Percentiles rank a stretch among this genome's conserved stretches.
Evolutionary conservation across 2,797 vertebrate species (phyloP).

Genomic region (Anguilla anguilla): DNA sequence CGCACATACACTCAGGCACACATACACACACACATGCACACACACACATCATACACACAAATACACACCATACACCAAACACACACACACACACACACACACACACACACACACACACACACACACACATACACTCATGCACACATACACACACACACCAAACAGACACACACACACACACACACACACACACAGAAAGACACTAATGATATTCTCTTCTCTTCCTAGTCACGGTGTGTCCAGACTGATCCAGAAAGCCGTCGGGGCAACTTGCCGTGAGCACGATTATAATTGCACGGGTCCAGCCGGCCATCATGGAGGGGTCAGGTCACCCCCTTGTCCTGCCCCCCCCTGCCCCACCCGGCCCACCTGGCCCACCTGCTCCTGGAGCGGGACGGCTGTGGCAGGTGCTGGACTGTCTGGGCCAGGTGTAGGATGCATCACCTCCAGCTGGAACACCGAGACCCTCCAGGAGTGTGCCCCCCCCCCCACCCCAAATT

Average conservation of each 20-base stretch:
- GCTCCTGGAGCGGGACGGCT: conserved; percentile 40
- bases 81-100: background rate
- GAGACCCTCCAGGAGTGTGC: background rate
- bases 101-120: background rate
- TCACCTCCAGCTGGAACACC: conserved; percentile 54
- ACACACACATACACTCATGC: background rate
- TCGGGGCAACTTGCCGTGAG: conserved; percentile 67
- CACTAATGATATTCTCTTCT: background rate
- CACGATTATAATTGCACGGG: conserved; percentile 63
- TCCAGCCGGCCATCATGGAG: conserved; percentile 48
- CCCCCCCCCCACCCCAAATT: background rate
- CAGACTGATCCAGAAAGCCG: conserved; percentile 65
- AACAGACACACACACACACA: background rate
- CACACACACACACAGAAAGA: background rate
- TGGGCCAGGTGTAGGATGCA: conserved; percentile 59
- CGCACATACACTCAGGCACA: background rate
- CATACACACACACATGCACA: background rate
- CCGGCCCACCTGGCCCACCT: conserved; percentile 51
- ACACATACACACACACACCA: too few species aligned
- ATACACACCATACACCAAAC: too few species aligned
- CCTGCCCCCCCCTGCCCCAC: conserved; percentile 47
- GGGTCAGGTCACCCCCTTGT: conserved; percentile 62
- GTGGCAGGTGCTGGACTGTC: conserved; percentile 58
- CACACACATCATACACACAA: background rate
- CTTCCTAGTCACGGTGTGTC: conserved; percentile 12